These are phyloP conservation scores for Puntigrus tetrazona DNA, from an alignment of 2,113 vertebrate genomes.

Conservation along the genomic window DNA sequence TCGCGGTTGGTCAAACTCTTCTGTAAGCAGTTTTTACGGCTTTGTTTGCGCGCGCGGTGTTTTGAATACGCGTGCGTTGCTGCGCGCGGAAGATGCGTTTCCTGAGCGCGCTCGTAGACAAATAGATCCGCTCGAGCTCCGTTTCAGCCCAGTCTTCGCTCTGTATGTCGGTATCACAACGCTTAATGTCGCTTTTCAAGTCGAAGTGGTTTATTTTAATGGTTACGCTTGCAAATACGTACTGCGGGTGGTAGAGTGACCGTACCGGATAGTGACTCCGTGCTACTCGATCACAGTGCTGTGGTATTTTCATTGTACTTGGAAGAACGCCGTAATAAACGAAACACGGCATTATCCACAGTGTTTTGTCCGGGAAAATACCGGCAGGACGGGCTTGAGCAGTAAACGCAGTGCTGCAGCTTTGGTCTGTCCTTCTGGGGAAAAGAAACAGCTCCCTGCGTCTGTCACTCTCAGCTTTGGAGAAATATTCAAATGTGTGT, in stretches of 20 bases:
- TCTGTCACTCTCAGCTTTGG: not conserved
- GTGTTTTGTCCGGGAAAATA: not conserved
- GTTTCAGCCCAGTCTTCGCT: not conserved
- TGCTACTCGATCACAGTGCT: not conserved
- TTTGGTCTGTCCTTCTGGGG: not conserved
- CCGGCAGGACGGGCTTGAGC: not conserved
- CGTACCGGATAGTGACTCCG: not conserved
- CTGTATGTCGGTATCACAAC: not conserved
- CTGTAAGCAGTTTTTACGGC: not conserved
- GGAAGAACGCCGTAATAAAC: not conserved
- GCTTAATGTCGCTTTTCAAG: not conserved
- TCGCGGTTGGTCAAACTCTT: not conserved
- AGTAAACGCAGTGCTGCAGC: not conserved
- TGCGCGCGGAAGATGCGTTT: slow-evolving; percentile 44
- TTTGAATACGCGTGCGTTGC: not conserved
- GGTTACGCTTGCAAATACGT: not conserved
- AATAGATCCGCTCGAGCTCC: not conserved
- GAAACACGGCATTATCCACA: not conserved
- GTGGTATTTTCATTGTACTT: not conserved
- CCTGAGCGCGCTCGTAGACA: slow-evolving; percentile 45
- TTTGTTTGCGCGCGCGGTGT: not conserved
- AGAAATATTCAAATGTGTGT: not conserved
- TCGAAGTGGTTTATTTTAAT: not conserved
- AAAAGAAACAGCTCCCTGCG: not conserved
- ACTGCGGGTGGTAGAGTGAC: not conserved